These are phyloP conservation scores for Hemicrepidius hirtus DNA, from an alignment of 2,888 invertebrate species.

Conservation along the genomic window DNA sequence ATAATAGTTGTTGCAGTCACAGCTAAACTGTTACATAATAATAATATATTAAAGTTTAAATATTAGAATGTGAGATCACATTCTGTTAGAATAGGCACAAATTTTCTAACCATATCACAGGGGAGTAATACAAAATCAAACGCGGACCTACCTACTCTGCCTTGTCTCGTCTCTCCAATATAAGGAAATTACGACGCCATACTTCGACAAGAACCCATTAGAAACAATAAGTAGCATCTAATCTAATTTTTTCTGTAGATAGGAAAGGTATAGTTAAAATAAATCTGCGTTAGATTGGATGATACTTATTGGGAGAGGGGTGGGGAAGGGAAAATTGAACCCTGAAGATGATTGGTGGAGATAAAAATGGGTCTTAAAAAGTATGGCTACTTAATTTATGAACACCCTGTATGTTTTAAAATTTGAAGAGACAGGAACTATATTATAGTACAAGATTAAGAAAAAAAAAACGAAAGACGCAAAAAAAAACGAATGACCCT, in stretches of 20 bases:
- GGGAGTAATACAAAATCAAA: conserved; percentile 39
- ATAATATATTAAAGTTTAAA: conserved; percentile 54
- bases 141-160: neutral
- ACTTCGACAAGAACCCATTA: no score
- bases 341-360: no score
- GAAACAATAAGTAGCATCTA: no score
- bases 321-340: no score
- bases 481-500: conserved; percentile 17
- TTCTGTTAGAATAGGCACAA: conserved; percentile 69
- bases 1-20: conserved; percentile 71
- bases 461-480: conserved; percentile 20
- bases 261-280: no score
- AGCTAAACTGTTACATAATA: conserved; percentile 65
- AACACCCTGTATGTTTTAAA: no score
- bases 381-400: no score
- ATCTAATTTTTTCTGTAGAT: no score
- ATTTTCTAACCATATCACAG: conserved; percentile 66
- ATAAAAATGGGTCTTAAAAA: no score
- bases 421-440: neutral
- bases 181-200: neutral
- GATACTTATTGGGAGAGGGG: no score
- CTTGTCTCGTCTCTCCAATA: neutral
- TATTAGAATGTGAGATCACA: conserved; percentile 64
- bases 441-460: neutral
- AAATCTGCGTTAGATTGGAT: no score